Evolutionary conservation across 2,113 vertebrate species (phyloP).

Genomic region (Mirza zaza): DNA sequence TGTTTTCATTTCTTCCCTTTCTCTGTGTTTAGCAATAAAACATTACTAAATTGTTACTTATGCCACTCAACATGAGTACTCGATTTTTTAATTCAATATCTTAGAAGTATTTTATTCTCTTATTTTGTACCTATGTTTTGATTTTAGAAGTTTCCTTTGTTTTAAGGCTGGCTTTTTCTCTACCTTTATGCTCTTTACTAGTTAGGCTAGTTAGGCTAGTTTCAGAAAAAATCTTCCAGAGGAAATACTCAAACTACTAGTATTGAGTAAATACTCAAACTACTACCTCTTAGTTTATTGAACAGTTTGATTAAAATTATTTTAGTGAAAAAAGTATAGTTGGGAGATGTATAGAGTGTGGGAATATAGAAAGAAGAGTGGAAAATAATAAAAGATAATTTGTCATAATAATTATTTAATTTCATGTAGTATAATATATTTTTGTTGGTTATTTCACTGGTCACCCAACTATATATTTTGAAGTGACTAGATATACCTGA

Average conservation of each 20-base stretch:
- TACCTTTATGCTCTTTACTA: background rate
- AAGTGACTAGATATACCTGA: background rate
- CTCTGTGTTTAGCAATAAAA: background rate
- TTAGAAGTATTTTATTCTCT: background rate
- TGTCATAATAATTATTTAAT: background rate
- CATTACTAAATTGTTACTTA: background rate
- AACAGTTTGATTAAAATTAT: constrained; percentile 5
- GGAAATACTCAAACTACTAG: no score
- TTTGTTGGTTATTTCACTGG: background rate
- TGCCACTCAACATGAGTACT: background rate
- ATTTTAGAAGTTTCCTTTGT: background rate
- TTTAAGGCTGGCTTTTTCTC: background rate
- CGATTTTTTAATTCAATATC: background rate
- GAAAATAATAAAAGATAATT: background rate
- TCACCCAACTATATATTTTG: background rate
- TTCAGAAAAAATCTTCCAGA: no score
- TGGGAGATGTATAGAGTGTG: background rate
- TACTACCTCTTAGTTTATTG: background rate
- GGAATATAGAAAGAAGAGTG: background rate
- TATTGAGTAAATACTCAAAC: no score
- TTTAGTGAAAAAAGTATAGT: background rate
- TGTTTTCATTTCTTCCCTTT: background rate
- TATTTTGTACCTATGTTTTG: background rate
- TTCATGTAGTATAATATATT: background rate
- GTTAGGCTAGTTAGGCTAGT: no score